Evolutionary conservation across 2,888 invertebrate genomes (phyloP), one percentile per base, ranked within the genome.

Genomic region (Phyllotreta cruciferae): DNA sequence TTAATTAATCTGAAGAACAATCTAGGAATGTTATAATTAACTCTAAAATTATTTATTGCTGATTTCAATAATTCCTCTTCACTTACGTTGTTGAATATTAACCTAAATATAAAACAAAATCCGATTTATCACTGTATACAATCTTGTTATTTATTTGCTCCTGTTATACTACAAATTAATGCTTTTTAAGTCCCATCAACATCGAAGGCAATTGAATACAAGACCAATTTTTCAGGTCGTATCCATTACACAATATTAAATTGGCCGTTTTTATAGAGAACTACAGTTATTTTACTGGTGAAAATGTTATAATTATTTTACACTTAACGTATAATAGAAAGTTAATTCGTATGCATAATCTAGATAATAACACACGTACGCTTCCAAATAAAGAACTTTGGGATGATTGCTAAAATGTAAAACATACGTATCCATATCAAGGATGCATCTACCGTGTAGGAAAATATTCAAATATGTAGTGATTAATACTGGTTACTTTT

Each of bases 261-360:
- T 58, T 58, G 47, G 47, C 42, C 14, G 62, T 57, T 57, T 62
- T 62, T 61, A 37, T 56, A 34, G 6, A 53, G 35, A 54, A 54
- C 38, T 54, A 58, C 58, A 63, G 54, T 54, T 58, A 63, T 54
- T 63, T 58, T 10, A 58, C 52, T 58, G 53, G 58, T 58, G 58
- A 47, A 58, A 63, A 63, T 58, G 63, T 63, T 63, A 63, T 63
- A 63, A 63, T 63, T 63, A 63, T 63, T 63, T 63, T 58, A 58
- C 54, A 63, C 58, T 63, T 54, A 63, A 58, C 53, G 49, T 41
- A 44, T 63, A 41, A 63, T 58, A 63, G 63, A 58, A 63, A 63
- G 54, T 63, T 63, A 41, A 58, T 53, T 53, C 54, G 54, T 54
- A 58, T 58, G 54, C 63, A 63, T 63, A 63, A 63, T 63, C 45